Evolutionary conservation across 2,113 vertebrate species (phyloP).

Genomic region (Salvelinus fontinalis): DNA sequence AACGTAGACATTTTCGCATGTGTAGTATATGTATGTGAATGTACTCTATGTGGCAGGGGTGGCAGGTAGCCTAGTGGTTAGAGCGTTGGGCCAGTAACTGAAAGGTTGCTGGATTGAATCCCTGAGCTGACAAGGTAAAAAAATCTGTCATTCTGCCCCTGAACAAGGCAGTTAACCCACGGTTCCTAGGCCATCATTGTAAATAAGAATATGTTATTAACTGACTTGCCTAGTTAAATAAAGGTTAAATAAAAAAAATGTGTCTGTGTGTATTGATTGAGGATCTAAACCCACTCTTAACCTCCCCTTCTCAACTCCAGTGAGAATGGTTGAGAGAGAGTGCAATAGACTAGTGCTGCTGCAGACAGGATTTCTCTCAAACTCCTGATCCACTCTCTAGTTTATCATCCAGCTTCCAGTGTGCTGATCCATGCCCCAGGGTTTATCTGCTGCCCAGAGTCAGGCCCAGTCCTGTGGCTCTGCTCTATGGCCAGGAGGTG

Average conservation of each 20-base stretch:
- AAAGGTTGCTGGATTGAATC: too few relatives aligned
- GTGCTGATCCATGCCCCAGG: conserved; percentile 34
- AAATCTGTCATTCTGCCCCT: too few relatives aligned
- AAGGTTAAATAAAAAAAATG: too few relatives aligned
- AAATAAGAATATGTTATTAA: too few relatives aligned
- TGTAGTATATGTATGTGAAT: neutral
- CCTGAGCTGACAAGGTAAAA: too few relatives aligned
- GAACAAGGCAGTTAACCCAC: too few relatives aligned
- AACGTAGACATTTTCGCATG: neutral
- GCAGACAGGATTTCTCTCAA: neutral
- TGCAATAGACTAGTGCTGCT: neutral
- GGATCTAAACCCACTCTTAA: too few relatives aligned
- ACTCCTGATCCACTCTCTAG: conserved; percentile 4
- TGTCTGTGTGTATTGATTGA: neutral
- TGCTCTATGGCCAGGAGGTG: conserved; percentile 57
- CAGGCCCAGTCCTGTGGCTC: conserved; percentile 50
- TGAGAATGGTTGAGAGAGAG: neutral
- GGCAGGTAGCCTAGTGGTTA: too few relatives aligned
- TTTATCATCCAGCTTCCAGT: conserved; percentile 14
- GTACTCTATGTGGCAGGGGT: neutral
- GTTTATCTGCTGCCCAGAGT: conserved; percentile 32
- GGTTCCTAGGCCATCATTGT: too few relatives aligned
- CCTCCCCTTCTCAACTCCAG: too few relatives aligned
- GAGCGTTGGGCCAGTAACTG: too few relatives aligned
- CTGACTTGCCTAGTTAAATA: too few relatives aligned